Percentiles rank a stretch among this genome's conserved stretches.
These are phyloP conservation scores for Anhinga rufa DNA, from an alignment of 2,113 vertebrate species.

Conservation along the genomic window DNA sequence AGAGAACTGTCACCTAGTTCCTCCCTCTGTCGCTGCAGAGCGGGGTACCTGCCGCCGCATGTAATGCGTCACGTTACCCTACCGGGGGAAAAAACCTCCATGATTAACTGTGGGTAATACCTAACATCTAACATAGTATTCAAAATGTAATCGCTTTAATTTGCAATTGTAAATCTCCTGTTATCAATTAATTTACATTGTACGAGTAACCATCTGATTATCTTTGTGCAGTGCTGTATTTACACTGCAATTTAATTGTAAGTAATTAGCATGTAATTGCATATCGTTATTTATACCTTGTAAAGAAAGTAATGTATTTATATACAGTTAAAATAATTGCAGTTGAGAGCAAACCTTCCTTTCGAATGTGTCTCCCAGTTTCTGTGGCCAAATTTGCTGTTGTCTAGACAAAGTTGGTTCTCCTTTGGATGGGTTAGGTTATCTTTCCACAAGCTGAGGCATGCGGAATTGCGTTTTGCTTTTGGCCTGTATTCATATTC, in stretches of 20 bases:
- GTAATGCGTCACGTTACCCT: neutral
- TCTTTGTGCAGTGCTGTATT: constrained; percentile 37
- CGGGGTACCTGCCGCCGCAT: neutral
- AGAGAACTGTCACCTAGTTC: neutral
- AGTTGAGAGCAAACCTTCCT: neutral
- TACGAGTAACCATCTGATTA: constrained; percentile 67
- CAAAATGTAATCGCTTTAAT: constrained; percentile 17
- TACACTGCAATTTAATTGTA: constrained; percentile 41
- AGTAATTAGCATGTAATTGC: constrained; percentile 71
- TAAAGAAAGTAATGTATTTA: constrained; percentile 15
- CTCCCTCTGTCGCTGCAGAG: neutral
- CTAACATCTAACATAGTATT: neutral
- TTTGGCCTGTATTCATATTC: neutral
- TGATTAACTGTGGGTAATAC: neutral
- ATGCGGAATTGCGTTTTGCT: neutral
- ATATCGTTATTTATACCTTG: constrained; percentile 58
- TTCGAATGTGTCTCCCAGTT: neutral
- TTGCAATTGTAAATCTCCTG: constrained; percentile 57
- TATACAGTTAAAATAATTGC: constrained; percentile 54
- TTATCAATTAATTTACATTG: constrained; percentile 74
- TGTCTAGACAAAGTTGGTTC: neutral
- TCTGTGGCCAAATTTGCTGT: neutral
- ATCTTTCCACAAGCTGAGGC: neutral
- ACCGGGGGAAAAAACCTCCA: neutral
- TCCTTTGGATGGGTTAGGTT: neutral